These are phyloP conservation scores for Cyrtonyx montezumae DNA, from an alignment of 2,113 vertebrate genomes.

Conservation along the genomic window DNA sequence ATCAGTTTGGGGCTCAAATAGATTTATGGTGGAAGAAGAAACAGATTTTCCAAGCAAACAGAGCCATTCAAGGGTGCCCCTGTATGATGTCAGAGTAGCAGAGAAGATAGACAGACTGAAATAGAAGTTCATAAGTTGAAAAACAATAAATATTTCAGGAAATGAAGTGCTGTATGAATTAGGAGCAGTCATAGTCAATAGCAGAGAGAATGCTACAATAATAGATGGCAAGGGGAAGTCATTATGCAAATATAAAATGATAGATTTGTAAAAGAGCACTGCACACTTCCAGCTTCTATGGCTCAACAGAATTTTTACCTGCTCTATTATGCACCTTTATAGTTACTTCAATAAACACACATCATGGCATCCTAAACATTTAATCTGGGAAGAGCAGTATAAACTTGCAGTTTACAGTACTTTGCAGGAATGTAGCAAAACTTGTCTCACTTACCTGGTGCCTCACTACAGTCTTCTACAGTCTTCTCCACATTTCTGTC, in stretches of 20 bases:
- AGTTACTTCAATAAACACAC: not conserved
- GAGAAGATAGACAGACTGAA: not conserved
- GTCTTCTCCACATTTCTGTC: fast-evolving
- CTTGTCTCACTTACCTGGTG: not conserved
- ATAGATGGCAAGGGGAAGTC: not conserved
- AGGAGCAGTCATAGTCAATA: not conserved
- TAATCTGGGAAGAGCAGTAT: not conserved
- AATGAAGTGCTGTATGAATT: not conserved
- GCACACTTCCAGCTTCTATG: not conserved
- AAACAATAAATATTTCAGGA: not conserved
- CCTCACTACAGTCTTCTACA: not conserved
- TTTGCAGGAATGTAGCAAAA: not conserved
- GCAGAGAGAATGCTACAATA: not conserved
- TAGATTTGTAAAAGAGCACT: not conserved
- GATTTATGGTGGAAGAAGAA: not conserved
- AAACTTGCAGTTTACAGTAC: not conserved
- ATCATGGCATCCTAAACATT: not conserved
- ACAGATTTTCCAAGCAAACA: not conserved
- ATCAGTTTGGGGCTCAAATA: not conserved
- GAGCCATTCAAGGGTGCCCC: not conserved
- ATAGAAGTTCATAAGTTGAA: not conserved
- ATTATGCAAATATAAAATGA: not conserved
- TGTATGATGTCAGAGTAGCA: not conserved
- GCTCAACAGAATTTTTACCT: not conserved
- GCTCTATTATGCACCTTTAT: not conserved